Conservation (phyloP, 2,888 invertebrate species). For the Anagyrus pseudococci region DNA sequence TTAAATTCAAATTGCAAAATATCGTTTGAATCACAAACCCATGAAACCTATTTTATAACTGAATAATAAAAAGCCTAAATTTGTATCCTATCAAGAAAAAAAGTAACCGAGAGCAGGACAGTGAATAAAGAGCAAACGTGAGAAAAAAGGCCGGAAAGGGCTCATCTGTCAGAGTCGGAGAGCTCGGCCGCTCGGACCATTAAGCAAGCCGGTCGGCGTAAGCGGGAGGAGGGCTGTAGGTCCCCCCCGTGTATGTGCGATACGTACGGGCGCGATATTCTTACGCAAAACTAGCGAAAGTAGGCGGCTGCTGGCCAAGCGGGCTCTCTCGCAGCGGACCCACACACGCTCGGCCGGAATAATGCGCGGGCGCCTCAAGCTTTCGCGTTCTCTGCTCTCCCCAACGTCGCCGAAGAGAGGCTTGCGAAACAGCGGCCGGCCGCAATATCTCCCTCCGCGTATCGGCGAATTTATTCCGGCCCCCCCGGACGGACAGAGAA, state of each 20-base stretch:
- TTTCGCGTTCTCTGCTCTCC: no score
- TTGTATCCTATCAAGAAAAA: no score
- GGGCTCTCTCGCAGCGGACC: not conserved
- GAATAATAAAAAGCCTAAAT: no score
- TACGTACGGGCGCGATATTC: conserved; percentile 28
- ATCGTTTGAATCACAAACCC: no score
- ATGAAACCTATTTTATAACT: no score
- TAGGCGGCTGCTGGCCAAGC: conserved; percentile 46
- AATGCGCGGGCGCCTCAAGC: no score
- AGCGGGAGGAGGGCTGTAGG: not conserved
- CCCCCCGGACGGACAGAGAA: not conserved
- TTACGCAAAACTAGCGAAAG: conserved; percentile 61
- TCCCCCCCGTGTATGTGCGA: not conserved
- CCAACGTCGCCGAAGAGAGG: not conserved
- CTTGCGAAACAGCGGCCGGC: not conserved
- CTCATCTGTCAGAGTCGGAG: no score
- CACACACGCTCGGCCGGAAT: conserved; percentile 27
- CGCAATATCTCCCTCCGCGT: not conserved
- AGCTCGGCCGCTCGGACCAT: no score
- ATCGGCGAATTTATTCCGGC: not conserved
- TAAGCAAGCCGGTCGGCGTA: not conserved
- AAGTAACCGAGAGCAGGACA: no score
- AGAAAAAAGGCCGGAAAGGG: no score
- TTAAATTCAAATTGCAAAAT: no score
- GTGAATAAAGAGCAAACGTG: no score